Evolutionary conservation across 2,888 invertebrate species (phyloP), one percentile per base, ranked within the genome.

Genomic region (Falcaria lacertinaria): DNA sequence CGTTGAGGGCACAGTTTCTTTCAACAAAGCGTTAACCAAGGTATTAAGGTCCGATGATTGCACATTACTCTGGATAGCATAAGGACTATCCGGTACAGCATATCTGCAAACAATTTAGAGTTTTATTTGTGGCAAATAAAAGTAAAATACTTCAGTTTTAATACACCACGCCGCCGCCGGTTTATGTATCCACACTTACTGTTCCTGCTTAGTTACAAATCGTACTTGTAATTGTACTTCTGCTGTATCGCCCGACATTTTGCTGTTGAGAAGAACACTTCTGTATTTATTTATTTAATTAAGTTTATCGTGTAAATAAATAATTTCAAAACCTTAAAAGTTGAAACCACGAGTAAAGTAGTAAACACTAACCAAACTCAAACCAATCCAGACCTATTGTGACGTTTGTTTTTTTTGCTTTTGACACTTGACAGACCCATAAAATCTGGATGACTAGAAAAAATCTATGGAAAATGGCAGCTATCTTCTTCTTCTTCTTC

Each of bases 41-140:
- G 91, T 92, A 73, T 95, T 97, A 8, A 98, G 86, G 45, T 95
- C 94, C 15, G 90, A 81, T 8, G 91, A 76, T 38, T 93, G 91
- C 2, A 95, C 91, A 52, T 91, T 92, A 38, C 93, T 92, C 41
- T 96, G 94, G 15, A 98, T 94, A 13, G 96, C 94, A 66, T 95
- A 94, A 0, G 97, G 96, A 54, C 92, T 93, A 77, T 97, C 95
- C 4, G 97, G 94, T 37, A 98, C 94, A 5, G 97, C 95, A 91
- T 94, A 96, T 58, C 97, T 97, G 74, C 5, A 52, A 57, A 40
- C 15, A 39, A 48, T n/a, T 32, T 32, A 34, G 22, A 16, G 34
- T 16, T 13, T 13, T 7, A 7, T 32, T 14, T n/a, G n/a, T n/a
- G n/a, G n/a, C n/a, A n/a, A n/a, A n/a, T n/a, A n/a, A n/a, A n/a